These are phyloP conservation scores for Podargus strigoides DNA, from an alignment of 2,797 vertebrate species.

Conservation along the genomic window DNA sequence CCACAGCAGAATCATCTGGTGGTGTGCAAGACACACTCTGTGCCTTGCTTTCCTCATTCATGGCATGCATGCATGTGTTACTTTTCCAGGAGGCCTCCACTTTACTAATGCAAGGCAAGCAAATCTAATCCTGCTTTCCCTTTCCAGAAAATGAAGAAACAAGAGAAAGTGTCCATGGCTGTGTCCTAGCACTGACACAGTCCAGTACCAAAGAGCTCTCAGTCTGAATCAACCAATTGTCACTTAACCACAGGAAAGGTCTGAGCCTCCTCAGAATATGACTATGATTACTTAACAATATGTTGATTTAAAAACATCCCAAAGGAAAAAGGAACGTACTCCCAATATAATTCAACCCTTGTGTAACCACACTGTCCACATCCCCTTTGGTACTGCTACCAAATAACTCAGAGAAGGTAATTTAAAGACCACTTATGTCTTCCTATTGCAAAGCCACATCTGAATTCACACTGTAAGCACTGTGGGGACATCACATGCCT, in stretches of 20 bases:
- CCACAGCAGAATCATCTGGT: neutral
- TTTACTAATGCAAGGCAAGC: neutral
- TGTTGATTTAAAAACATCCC: neutral
- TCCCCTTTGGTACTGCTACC: neutral
- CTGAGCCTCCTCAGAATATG: neutral
- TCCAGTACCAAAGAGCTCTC: neutral
- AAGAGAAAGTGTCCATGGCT: neutral
- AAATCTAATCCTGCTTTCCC: neutral
- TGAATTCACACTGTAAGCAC: neutral
- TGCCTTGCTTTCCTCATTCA: neutral
- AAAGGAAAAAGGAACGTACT: neutral
- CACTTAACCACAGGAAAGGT: neutral
- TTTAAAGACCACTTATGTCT: neutral
- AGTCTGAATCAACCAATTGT: neutral
- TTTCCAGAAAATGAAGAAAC: neutral
- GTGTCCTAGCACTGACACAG: neutral
- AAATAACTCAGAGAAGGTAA: neutral
- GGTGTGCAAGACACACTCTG: neutral
- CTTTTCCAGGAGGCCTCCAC: neutral
- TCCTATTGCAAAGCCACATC: neutral
- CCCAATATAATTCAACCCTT: neutral
- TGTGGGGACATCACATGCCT: neutral
- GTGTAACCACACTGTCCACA: neutral
- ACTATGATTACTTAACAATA: neutral
- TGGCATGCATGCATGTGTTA: neutral